phyloP scores from a whole-genome alignment of 2,797 vertebrate genomes.

The Percopsis omiscomaycus region DNA sequence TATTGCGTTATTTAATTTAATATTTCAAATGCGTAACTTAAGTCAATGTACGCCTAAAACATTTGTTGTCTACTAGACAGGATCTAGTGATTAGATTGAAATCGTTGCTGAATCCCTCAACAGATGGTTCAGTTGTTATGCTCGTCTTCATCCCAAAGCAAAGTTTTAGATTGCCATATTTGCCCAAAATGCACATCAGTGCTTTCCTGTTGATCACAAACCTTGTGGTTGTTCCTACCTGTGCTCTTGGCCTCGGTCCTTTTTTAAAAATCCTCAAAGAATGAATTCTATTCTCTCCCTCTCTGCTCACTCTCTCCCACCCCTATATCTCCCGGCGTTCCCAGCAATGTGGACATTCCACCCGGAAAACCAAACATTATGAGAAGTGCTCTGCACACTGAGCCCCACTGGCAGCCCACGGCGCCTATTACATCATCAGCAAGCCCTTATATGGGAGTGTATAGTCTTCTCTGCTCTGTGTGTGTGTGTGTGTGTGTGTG shows the following conservation, averaged over 20 bases:
- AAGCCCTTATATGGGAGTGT: slow-evolving; percentile 92
- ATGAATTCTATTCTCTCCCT: slow-evolving; percentile 43
- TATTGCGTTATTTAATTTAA: too few relatives aligned
- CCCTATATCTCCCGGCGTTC: slow-evolving; percentile 70
- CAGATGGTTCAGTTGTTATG: neutral
- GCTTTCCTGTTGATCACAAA: slow-evolving; percentile 5
- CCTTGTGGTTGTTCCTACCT: slow-evolving; percentile 63
- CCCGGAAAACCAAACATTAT: slow-evolving; percentile 92
- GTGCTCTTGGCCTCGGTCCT: slow-evolving; percentile 41
- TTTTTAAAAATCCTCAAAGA: slow-evolving; percentile 49
- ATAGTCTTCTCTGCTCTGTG: slow-evolving; percentile 67
- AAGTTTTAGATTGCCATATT: slow-evolving; percentile 8
- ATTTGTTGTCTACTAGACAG: neutral
- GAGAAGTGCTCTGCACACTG: slow-evolving; percentile 85
- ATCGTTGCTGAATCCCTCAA: slow-evolving; percentile 6
- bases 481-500: slow-evolving; percentile 45
- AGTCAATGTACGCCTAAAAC: too few relatives aligned
- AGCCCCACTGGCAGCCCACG: slow-evolving; percentile 77
- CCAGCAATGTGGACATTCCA: slow-evolving; percentile 87
- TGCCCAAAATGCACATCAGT: slow-evolving; percentile 17
- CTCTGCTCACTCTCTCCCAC: slow-evolving; percentile 52
- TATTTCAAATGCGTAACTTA: too few relatives aligned
- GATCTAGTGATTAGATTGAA: neutral
- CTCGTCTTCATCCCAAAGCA: slow-evolving; percentile 11
- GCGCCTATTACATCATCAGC: slow-evolving; percentile 93